Conservation (phyloP, 1,140 invertebrate species). For the Triops cancriformis region DNA sequence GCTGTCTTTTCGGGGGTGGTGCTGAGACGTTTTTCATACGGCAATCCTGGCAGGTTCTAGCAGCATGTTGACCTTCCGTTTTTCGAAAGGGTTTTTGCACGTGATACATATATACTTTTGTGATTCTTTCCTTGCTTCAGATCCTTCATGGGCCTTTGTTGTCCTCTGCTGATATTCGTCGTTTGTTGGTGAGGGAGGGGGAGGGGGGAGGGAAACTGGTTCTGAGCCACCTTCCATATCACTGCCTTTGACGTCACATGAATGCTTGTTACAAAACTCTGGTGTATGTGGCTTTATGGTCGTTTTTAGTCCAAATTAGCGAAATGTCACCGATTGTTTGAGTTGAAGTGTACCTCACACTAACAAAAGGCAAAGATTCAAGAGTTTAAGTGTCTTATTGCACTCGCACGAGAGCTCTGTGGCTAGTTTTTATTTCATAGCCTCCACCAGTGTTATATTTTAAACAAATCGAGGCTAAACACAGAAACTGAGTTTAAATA, state of each 20-base stretch:
- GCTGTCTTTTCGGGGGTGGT: no score
- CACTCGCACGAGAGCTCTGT: neutral
- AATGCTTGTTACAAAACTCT: neutral
- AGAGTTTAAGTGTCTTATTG: neutral
- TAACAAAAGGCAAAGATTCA: neutral
- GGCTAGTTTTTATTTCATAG: neutral
- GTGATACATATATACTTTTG: no score
- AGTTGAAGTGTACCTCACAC: neutral
- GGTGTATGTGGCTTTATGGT: neutral
- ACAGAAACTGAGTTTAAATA: neutral
- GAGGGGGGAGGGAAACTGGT: neutral
- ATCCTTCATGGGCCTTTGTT: neutral
- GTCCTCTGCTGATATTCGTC: neutral
- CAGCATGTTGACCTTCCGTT: no score
- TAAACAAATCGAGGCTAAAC: neutral
- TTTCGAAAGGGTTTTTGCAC: no score
- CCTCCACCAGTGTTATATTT: neutral
- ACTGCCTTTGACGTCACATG: neutral
- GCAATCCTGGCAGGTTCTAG: no score
- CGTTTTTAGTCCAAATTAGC: neutral
- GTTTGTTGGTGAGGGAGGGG: neutral
- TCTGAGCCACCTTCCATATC: no score
- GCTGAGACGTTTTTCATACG: no score
- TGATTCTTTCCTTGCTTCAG: neutral
- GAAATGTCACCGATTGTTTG: neutral